Base-by-base conservation (phyloP, 2,113 vertebrate species). In the Oncorhynchus gorbuscha region DNA sequence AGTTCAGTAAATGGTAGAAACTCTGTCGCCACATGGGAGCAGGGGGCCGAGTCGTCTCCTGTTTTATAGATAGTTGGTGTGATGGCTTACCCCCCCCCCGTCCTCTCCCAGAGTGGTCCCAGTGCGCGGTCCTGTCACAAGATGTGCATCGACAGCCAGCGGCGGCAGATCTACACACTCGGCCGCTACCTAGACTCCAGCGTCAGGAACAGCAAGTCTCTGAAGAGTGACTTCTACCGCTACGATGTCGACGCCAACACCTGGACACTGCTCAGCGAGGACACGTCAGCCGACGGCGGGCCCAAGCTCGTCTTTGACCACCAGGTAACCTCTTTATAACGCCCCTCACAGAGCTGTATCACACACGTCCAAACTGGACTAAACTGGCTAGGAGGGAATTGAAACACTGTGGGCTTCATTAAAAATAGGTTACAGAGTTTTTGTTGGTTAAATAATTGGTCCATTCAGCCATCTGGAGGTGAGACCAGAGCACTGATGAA, bases 221-320 rank as follows among this genome's bases (percentile, higher is more conserved):
- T 99, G 83, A 98, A 99, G 84, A 99, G 98, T 1, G 97, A 99
- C 81, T 99, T 99, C 89, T 99, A 98, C 85, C 95, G 97, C 77
- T 99, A 99, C 0, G 97, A 99, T 89, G 97, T 99, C 3, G 95
- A 98, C 62, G 96, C 95, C 2, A 98, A 98, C 92, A 95, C 94
- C 4, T 99, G 98, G 98, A 95, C 95, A 80, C 69, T 55, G 30
- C 94, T 99, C 1, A 99, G 97, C 1, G 97, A 99, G 80, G 98
- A 99, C 84, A 99, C 98, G 0, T 94, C 98, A 0, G 95, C 97
- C 0, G 97, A 99, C 13, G 97, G 97, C 59, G 98, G 98, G 3
- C 98, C 98, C 0, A 99, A 99, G 85, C 86, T 99, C 75, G 98
- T 99, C 75, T 99, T 99, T 28, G 98, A 99, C 90, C 98, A 99